Conservation (phyloP, 1,140 invertebrate species). For the Drosophila melanogaster region Release_6_plus_ISO1_MT NT_037436.4:2391501-2392000, state of each 20-base stretch:
- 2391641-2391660: constrained; percentile 32
- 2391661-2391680: constrained; percentile 20
- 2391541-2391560: constrained; percentile 52
- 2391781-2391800: constrained; percentile 13
- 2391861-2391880: constrained; percentile 52
- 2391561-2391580: constrained; percentile 52
- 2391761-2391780: constrained; percentile 20
- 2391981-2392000: constrained; percentile 56
- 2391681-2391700: constrained; percentile 1
- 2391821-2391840: constrained; percentile 27
- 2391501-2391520: constrained; percentile 53
- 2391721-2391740: constrained; percentile 47
- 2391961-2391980: constrained; percentile 31
- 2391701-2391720: constrained; percentile 11
- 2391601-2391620: constrained; percentile 2
- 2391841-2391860: constrained; percentile 42
- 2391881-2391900: constrained; percentile 29
- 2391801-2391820: constrained; percentile 31
- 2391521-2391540: constrained; percentile 7
- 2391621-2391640: constrained; percentile 5
- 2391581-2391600: constrained; percentile 39
- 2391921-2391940: constrained; percentile 17
- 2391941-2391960: constrained; percentile 33
- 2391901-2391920: constrained; percentile 1
- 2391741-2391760: constrained; percentile 41